phyloP scores from a whole-genome alignment of 2,797 vertebrate species.

The Gobionotothen gibberifrons region DNA sequence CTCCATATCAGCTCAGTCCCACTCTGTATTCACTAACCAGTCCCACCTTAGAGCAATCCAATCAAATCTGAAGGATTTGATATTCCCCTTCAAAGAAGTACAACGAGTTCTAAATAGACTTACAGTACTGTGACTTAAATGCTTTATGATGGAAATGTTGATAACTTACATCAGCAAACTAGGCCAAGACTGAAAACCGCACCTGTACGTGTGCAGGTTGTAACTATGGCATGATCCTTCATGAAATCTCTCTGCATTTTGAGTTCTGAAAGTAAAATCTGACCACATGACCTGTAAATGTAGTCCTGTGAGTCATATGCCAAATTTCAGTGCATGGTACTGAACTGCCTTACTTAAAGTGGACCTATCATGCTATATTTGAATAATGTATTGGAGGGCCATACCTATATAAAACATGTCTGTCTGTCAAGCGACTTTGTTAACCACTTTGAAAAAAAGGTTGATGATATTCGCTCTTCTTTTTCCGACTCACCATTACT shows the following conservation, averaged over 20 bases:
- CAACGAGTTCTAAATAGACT: constrained; percentile 3
- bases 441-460: too few species aligned
- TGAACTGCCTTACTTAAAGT: too few species aligned
- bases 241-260: neutral
- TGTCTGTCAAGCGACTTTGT: too few species aligned
- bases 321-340: too few species aligned
- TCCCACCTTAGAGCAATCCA: neutral
- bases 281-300: constrained; percentile 7
- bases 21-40: neutral
- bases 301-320: neutral
- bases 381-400: too few species aligned
- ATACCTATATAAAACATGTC: too few species aligned
- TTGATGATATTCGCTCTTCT: too few species aligned
- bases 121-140: constrained; percentile 6
- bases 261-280: constrained; percentile 8
- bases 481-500: too few species aligned
- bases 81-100: neutral
- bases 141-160: constrained; percentile 11
- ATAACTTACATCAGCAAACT: constrained; percentile 12
- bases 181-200: constrained; percentile 12
- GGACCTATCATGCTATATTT: too few species aligned
- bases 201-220: constrained; percentile 2
- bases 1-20: neutral
- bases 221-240: neutral
- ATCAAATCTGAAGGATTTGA: constrained; percentile 5